Evolutionary conservation across 2,797 vertebrate genomes (phyloP).

Genomic region (Lithobates sylvaticus): DNA sequence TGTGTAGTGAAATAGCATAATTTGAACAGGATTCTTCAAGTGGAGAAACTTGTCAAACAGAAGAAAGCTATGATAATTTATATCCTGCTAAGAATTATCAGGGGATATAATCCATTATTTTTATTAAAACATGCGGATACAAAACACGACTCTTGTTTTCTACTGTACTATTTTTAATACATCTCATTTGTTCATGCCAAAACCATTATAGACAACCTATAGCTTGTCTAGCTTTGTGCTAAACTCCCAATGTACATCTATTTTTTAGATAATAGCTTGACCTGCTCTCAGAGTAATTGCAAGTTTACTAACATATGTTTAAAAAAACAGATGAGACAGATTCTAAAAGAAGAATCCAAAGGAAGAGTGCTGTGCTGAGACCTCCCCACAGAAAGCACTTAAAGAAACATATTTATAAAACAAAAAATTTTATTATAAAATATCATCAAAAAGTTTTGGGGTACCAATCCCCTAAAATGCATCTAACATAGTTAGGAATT

Average conservation of each 20-base stretch:
- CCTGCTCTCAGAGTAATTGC: not conserved
- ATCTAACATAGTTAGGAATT: no score
- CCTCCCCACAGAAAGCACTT: no score
- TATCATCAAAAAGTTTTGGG: no score
- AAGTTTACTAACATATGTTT: no score
- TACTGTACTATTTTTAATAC: constrained; percentile 5
- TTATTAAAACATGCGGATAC: constrained; percentile 38
- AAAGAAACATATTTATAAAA: no score
- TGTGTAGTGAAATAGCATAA: not conserved
- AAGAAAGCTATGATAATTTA: constrained; percentile 2
- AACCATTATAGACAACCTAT: not conserved
- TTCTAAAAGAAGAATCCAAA: no score
- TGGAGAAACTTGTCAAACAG: constrained; percentile 6
- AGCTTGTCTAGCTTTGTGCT: not conserved
- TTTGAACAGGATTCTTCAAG: constrained; percentile 3
- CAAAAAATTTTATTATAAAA: no score
- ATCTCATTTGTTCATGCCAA: not conserved
- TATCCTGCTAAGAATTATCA: constrained; percentile 34
- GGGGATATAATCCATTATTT: constrained; percentile 43
- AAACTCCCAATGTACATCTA: not conserved
- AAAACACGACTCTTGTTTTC: constrained; percentile 36
- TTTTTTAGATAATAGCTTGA: not conserved
- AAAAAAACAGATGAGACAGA: no score
- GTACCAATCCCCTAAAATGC: no score
- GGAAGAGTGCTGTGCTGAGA: no score